These are phyloP conservation scores for Cossypha caffra DNA, from an alignment of 2,797 vertebrate species.

Conservation along the genomic window DNA sequence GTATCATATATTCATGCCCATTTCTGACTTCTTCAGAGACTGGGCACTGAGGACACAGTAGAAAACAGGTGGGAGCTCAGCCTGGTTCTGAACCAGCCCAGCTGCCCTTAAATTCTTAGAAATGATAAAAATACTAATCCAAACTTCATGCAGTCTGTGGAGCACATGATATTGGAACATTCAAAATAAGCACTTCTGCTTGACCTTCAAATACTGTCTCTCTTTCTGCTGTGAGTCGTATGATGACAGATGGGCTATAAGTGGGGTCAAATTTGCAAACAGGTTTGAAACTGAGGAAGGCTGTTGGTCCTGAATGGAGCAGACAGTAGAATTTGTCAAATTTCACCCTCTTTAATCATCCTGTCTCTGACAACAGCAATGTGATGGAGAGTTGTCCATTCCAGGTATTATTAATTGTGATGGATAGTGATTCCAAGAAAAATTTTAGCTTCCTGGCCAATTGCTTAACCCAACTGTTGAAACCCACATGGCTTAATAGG, in stretches of 20 bases:
- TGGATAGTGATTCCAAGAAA: conserved; percentile 56
- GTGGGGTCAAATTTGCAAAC: neutral
- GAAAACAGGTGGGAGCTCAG: neutral
- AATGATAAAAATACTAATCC: neutral
- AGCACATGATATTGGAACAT: neutral
- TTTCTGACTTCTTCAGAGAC: neutral
- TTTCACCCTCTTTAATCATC: neutral
- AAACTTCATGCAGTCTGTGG: neutral
- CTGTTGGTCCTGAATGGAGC: neutral
- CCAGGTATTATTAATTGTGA: neutral
- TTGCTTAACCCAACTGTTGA: conserved; percentile 34
- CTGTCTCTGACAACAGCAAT: neutral
- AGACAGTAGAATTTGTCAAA: conserved; percentile 3
- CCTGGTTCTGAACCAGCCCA: neutral
- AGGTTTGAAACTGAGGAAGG: neutral
- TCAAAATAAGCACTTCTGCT: neutral
- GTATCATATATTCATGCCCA: neutral
- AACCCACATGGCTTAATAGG: neutral
- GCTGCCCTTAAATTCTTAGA: neutral
- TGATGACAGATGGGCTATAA: neutral
- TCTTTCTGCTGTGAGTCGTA: neutral
- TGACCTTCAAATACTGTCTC: neutral
- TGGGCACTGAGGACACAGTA: neutral
- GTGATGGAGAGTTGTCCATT: neutral
- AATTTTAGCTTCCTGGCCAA: conserved; percentile 32